Evolutionary conservation across 2,797 vertebrate species (phyloP), one percentile per base, ranked within the genome.

Genomic region (Huso huso): DNA sequence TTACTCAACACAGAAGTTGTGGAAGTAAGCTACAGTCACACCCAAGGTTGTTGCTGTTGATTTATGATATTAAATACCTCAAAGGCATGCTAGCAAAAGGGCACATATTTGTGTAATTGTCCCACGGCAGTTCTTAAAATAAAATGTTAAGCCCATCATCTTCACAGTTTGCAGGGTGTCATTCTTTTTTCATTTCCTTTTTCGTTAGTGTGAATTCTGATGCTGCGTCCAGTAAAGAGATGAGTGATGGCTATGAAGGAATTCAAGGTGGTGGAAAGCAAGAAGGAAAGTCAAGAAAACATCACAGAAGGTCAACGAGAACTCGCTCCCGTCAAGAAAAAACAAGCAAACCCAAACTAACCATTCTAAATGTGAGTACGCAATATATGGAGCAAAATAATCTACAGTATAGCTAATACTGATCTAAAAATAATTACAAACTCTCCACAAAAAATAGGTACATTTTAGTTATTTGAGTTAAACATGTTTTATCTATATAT

Each of bases 221-320:
- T 50, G 85, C 92, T 68, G 85, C 87, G 6, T 98, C 95, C 0
- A 92, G 94, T 48, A 97, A 93, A 80, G 96, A 98, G 79, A 91
- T 95, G 92, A 99, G 94, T 12, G 95, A 99, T 51, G 90, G 93
- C 61, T 90, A 89, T 15, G 95, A 99, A 69, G 95, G 94, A 50
- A 79, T 84, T 0, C 79, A 88, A 7, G 90, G 93, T 65, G 80
- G 85, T 68, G 82, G 90, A 50, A 94, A 90, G 80, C 89, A 90
- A 10, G 95, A 98, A 61, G 89, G 82, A 51, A 93, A 90, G 75
- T 81, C 89, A 1, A 92, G 94, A 68, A 97, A 91, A 73, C 93
- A 92, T 75, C 95, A 96, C 75, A 93, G 95, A 69, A 91, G 93
- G 72, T 95, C 95, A 5, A 88, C 93, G 0, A 93, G 95, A 0